phyloP scores from a whole-genome alignment of 2,888 invertebrate species.

The Miltochrista miniata region DNA sequence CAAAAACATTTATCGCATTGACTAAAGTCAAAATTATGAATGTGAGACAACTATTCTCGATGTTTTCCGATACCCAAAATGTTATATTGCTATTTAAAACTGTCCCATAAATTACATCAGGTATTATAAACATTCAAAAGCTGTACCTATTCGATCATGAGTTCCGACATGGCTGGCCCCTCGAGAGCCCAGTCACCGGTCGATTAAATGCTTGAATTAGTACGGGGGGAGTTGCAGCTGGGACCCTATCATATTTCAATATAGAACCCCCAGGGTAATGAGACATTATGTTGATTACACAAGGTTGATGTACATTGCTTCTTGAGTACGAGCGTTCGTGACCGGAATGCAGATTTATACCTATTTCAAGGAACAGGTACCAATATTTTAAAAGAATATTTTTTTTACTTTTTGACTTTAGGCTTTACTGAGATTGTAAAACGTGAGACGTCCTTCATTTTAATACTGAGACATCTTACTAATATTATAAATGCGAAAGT shows the following conservation, averaged over 20 bases:
- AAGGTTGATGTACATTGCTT: constrained; percentile 39
- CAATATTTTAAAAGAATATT: too few relatives aligned
- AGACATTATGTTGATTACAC: constrained; percentile 38
- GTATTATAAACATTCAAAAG: neutral
- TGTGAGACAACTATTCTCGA: too few relatives aligned
- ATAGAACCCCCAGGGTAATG: constrained; percentile 40
- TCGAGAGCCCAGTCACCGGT: constrained; percentile 32
- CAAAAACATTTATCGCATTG: too few relatives aligned
- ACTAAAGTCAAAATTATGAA: too few relatives aligned
- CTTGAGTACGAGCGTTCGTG: constrained; percentile 32
- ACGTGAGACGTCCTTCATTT: too few relatives aligned
- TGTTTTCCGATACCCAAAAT: too few relatives aligned
- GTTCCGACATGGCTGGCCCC: constrained; percentile 5
- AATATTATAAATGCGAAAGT: too few relatives aligned
- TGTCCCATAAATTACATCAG: too few relatives aligned
- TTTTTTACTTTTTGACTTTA: too few relatives aligned
- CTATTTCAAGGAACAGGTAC: neutral
- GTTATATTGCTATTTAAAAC: too few relatives aligned
- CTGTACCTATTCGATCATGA: neutral
- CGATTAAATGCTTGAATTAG: constrained; percentile 66
- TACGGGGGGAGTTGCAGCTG: constrained; percentile 59
- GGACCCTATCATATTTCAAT: constrained; percentile 66
- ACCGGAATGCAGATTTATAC: constrained; percentile 18
- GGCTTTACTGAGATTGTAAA: too few relatives aligned
- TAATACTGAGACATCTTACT: too few relatives aligned